Evolutionary conservation across 2,888 invertebrate genomes (phyloP).

Genomic region (Amiota mariae): DNA sequence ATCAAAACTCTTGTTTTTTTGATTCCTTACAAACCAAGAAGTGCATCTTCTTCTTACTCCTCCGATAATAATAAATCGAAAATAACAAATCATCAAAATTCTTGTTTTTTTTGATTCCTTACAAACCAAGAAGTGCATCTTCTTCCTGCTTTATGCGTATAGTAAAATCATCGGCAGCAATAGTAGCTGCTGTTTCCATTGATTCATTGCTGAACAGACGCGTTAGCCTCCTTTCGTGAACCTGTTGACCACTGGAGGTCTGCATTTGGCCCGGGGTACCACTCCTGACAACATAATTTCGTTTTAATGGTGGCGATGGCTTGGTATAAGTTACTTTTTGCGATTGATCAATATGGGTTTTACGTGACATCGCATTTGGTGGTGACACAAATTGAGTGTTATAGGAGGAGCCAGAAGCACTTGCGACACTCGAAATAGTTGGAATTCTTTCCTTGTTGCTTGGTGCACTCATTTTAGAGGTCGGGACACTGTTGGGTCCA

Average conservation of each 20-base stretch:
- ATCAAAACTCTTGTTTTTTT: too few relatives aligned
- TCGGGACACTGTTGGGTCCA: not conserved
- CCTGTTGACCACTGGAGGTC: too few relatives aligned
- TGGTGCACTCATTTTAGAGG: not conserved
- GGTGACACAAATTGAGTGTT: not conserved
- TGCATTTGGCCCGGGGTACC: not conserved
- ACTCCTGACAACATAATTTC: not conserved
- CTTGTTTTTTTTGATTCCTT: constrained; percentile 29
- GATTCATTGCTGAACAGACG: not conserved
- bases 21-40: constrained; percentile 51
- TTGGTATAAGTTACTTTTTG: too few relatives aligned
- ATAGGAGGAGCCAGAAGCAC: not conserved
- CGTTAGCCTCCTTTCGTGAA: not conserved
- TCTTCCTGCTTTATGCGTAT: constrained; percentile 51
- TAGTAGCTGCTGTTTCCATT: constrained; percentile 52
- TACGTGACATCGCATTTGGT: not conserved
- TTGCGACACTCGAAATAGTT: not conserved
- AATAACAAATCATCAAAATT: too few relatives aligned
- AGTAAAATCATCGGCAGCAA: constrained; percentile 55
- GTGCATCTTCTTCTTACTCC: constrained; percentile 44
- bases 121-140: constrained; percentile 51
- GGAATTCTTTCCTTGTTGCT: not conserved
- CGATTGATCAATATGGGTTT: not conserved
- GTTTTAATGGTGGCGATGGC: too few relatives aligned
- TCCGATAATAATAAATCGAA: not conserved